Conservation (phyloP, 2,113 vertebrate species). For the Chaenocephalus aceratus region DNA sequence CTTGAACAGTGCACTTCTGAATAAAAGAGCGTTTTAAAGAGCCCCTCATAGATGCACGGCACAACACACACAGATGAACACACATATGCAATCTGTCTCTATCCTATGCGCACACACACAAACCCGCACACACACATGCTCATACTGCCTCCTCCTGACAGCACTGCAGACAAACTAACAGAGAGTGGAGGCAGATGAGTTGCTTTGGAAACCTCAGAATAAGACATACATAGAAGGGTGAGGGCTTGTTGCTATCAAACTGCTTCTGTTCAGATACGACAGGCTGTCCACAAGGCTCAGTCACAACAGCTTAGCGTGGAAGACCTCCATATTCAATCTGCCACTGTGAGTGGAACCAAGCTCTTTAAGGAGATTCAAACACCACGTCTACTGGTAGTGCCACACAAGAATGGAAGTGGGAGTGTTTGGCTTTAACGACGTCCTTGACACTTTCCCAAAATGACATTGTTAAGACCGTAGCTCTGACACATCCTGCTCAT, state of each 20-base stretch:
- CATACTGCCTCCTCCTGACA: conserved; percentile 61
- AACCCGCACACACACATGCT: conserved; percentile 19
- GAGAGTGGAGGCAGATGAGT: conserved; percentile 74
- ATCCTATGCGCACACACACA: conserved; percentile 21
- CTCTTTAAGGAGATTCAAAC: conserved; percentile 49
- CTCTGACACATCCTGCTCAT: conserved; percentile 21
- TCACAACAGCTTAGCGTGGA: conserved; percentile 58
- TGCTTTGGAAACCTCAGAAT: conserved; percentile 69
- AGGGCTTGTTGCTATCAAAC: conserved; percentile 76
- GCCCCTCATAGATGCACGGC: conserved; percentile 62
- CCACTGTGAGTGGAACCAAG: conserved; percentile 36
- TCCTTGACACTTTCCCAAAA: conserved; percentile 50
- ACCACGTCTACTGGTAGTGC: conserved; percentile 17
- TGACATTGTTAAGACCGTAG: conserved; percentile 8
- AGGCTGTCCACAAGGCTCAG: conserved; percentile 71
- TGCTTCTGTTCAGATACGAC: conserved; percentile 70
- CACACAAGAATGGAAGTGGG: conserved; percentile 28
- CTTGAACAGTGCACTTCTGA: conserved; percentile 75
- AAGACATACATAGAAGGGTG: conserved; percentile 63
- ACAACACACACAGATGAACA: conserved; percentile 34
- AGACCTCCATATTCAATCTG: conserved; percentile 58
- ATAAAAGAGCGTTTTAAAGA: conserved; percentile 79
- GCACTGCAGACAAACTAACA: conserved; percentile 72
- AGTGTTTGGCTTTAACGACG: conserved; percentile 44
- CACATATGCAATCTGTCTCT: conserved; percentile 22